Evolutionary conservation across 2,113 vertebrate species (phyloP).

Genomic region (Tupaia chinensis): DNA sequence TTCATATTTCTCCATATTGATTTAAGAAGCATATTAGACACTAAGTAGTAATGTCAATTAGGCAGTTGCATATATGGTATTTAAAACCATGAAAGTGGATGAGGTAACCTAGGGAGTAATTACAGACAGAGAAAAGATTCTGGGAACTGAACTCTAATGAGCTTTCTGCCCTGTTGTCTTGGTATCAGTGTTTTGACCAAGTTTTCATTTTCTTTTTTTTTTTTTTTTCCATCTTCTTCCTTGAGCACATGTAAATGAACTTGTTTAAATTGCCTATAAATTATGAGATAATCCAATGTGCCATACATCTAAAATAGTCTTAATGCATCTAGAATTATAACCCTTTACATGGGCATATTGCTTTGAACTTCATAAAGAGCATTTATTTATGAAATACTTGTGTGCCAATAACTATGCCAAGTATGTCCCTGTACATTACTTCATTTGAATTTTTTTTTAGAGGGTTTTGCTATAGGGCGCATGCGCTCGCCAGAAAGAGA

Average conservation of each 20-base stretch:
- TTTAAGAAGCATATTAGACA: constrained; percentile 29
- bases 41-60: background rate
- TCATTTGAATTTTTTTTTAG: background rate
- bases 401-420: background rate
- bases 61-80: background rate
- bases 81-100: constrained; percentile 20
- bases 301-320: constrained; percentile 24
- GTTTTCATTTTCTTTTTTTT: background rate
- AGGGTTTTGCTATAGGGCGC: too few relatives aligned
- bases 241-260: background rate
- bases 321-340: constrained; percentile 34
- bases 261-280: background rate
- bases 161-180: background rate
- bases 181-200: background rate
- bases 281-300: background rate
- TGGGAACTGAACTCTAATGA: background rate
- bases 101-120: background rate
- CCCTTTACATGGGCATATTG: background rate
- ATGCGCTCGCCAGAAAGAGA: too few relatives aligned
- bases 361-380: constrained; percentile 49
- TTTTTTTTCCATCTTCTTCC: background rate
- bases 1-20: background rate
- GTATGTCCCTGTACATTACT: background rate
- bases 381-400: constrained; percentile 2
- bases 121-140: constrained; percentile 28